These are phyloP conservation scores for Cyclopterus lumpus DNA, from an alignment of 2,797 vertebrate genomes.

Conservation along the genomic window DNA sequence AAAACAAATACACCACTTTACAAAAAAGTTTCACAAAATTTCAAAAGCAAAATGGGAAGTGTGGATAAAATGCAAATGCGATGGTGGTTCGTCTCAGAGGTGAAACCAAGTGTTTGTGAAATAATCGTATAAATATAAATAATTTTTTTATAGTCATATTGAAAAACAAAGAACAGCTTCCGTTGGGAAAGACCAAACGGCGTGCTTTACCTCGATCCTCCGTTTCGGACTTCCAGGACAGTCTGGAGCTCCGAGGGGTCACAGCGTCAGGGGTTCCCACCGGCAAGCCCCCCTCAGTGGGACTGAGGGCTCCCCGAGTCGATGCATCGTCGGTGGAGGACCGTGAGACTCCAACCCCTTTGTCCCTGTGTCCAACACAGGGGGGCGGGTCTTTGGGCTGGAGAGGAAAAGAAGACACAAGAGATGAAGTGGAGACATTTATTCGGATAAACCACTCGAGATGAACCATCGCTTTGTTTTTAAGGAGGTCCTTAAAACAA, in stretches of 20 bases:
- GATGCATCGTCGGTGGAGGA: constrained; percentile 85
- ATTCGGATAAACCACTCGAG: background rate
- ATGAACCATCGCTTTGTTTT: no score
- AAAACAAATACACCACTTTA: background rate
- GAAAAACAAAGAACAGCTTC: background rate
- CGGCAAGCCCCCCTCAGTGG: constrained; percentile 19
- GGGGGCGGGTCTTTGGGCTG: constrained; percentile 59
- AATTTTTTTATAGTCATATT: no score
- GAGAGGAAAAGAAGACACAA: constrained; percentile 1
- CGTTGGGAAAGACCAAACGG: background rate
- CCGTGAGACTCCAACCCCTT: constrained; percentile 57
- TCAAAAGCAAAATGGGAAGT: background rate
- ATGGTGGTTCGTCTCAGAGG: background rate
- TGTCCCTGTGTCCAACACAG: constrained; percentile 35
- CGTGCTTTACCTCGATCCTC: constrained; percentile 46
- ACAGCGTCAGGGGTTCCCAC: background rate
- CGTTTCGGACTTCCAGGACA: constrained; percentile 60
- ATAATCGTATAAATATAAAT: no score
- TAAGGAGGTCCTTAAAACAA: background rate
- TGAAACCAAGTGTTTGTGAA: background rate
- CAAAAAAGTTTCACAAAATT: background rate
- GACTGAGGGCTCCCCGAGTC: constrained; percentile 31
- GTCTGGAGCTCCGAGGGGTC: constrained; percentile 56
- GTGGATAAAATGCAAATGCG: background rate
- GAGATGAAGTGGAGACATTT: no score